Percentiles rank a stretch among this genome's conserved stretches.
These are phyloP conservation scores for Clanis bilineata DNA, from an alignment of 2,888 invertebrate genomes.

Conservation along the genomic window DNA sequence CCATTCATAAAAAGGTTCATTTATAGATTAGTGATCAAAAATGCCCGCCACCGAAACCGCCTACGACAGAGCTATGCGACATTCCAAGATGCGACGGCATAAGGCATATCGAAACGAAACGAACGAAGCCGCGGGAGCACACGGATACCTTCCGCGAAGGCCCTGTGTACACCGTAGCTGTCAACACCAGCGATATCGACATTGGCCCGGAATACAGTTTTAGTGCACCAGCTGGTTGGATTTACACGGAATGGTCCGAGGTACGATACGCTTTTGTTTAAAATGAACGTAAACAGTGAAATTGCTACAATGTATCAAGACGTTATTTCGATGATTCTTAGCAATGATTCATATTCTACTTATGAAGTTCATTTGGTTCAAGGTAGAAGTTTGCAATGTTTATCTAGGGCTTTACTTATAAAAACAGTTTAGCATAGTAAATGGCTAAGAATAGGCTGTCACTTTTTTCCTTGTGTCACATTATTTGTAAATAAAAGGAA, in stretches of 20 bases:
- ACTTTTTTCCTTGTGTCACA: too few species aligned
- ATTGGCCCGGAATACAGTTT: constrained; percentile 70
- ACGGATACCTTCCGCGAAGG: constrained; percentile 66
- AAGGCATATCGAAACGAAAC: constrained; percentile 46
- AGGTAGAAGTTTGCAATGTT: too few species aligned
- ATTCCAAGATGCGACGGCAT: constrained; percentile 60
- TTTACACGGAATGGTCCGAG: constrained; percentile 83
- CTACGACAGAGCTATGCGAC: constrained; percentile 55
- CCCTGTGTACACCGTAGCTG: constrained; percentile 64
- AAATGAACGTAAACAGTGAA: background rate
- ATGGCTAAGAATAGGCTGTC: too few species aligned
- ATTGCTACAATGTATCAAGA: background rate
- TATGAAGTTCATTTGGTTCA: too few species aligned
- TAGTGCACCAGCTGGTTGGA: constrained; percentile 74
- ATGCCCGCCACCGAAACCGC: constrained; percentile 61
- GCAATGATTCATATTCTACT: background rate
- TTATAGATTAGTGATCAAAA: constrained; percentile 68
- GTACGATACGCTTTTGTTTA: constrained; percentile 44
- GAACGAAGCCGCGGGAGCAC: constrained; percentile 48
- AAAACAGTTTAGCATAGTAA: too few species aligned
- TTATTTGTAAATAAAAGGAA: too few species aligned
- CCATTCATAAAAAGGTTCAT: constrained; percentile 10
- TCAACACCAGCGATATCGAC: constrained; percentile 59
- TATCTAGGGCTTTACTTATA: too few species aligned
- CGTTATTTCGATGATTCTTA: background rate